Base-by-base conservation (phyloP, 2,888 invertebrate genomes). In the Alentia gelatinosa region DNA sequence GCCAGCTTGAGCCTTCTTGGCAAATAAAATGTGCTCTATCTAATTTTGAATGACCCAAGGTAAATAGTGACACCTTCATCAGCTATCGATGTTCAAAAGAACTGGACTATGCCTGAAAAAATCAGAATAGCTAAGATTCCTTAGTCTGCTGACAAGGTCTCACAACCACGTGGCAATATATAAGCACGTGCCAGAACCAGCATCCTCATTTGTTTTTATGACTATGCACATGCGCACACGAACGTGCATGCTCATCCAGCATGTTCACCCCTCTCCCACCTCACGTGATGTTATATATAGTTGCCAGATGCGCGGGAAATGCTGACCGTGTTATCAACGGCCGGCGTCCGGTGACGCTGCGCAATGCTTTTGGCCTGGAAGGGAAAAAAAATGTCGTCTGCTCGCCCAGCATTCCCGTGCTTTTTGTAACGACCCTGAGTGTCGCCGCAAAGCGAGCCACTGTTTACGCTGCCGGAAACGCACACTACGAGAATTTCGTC, bases 401-500 rank as follows among this genome's bases (percentile, higher is more conserved):
- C 56, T 19, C 56, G 56, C 56, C 19, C 56, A 3, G 1, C 3
- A 9, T 56, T 56, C 56, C n/a, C 19, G 5, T 12, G 5, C 19
- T 56, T 56, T 56, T 56, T 56, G n/a, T n/a, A 3, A n/a, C 56
- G 56, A 56, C 56, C 56, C 56, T 12, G 19, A n/a, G 56, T 56
- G 56, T 56, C 56, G 56, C 56, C 19, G 56, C n/a, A n/a, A 56
- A 4, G 56, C 23, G 56, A 56, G n/a, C 56, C n/a, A 56, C 56
- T 56, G 56, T 56, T 56, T 56, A 56, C 56, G 56, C 56, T 56
- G 56, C 19, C 56, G 56, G n/a, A 56, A 56, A 56, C 56, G n/a
- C 56, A 56, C 56, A 56, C 56, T 56, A 56, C 56, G 56, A 56
- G 56, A 56, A n/a, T 56, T 56, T 56, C n/a, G 56, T 56, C 56